These are phyloP conservation scores for Rhodinocichla rosea DNA, from an alignment of 2,113 vertebrate genomes.

Conservation along the genomic window DNA sequence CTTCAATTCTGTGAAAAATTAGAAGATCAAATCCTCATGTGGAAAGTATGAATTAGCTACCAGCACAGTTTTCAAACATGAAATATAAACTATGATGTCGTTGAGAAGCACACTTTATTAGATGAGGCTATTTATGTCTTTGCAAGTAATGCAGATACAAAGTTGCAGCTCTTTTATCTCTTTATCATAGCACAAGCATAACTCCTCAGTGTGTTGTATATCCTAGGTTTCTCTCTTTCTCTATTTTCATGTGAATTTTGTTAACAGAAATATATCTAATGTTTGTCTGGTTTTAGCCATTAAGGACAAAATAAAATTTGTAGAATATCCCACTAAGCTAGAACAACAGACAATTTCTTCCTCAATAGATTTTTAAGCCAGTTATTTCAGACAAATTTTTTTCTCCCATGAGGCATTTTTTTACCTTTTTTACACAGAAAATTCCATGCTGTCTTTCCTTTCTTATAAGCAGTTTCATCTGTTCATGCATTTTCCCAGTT, in stretches of 20 bases:
- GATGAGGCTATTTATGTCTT: background rate
- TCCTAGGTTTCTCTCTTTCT: background rate
- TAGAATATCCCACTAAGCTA: background rate
- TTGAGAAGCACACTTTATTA: background rate
- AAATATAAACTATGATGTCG: background rate
- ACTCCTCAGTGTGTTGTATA: background rate
- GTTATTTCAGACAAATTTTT: background rate
- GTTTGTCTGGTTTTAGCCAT: background rate
- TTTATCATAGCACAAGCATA: background rate
- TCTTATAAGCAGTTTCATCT: background rate
- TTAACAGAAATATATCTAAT: background rate
- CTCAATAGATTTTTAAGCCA: background rate
- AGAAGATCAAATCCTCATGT: conserved; percentile 11
- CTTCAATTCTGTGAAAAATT: background rate
- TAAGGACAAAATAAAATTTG: background rate
- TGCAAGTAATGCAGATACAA: background rate
- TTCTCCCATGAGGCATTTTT: background rate
- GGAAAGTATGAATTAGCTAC: conserved; percentile 21
- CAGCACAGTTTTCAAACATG: background rate
- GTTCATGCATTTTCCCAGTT: background rate
- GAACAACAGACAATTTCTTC: background rate
- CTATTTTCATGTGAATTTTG: background rate
- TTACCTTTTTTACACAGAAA: background rate
- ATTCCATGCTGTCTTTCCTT: background rate
- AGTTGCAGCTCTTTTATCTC: background rate